Evolutionary conservation across 1,140 invertebrate genomes (phyloP).

Genomic region (Arctopsyche grandis): DNA sequence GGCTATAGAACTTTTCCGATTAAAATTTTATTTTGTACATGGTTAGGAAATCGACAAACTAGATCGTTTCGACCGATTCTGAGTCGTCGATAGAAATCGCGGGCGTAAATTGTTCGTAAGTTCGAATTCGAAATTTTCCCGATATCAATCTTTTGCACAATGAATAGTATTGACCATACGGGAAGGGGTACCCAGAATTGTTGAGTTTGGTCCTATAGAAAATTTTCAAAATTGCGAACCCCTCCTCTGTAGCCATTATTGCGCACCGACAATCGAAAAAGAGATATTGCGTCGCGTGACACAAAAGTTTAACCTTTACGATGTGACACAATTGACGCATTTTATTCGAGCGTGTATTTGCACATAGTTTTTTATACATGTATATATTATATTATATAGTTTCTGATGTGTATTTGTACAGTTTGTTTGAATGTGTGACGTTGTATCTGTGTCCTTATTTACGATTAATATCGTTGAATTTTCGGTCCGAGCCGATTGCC

Average conservation of each 20-base stretch:
- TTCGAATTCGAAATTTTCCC: slow-evolving; percentile 4
- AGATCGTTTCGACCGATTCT: neutral
- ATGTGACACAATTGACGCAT: neutral
- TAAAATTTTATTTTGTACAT: too few species aligned
- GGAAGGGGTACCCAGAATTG: neutral
- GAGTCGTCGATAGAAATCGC: neutral
- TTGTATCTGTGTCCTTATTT: too few species aligned
- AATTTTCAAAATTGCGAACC: neutral
- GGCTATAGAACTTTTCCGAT: too few species aligned
- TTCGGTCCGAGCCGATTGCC: neutral
- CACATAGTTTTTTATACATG: too few species aligned
- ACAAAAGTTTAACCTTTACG: slow-evolving; percentile 9
- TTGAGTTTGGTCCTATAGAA: neutral
- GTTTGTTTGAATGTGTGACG: too few species aligned
- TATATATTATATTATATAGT: too few species aligned
- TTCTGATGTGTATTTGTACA: too few species aligned
- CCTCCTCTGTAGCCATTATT: neutral
- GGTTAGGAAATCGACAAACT: too few species aligned
- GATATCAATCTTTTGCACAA: slow-evolving; percentile 27
- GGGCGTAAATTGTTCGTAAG: slow-evolving; percentile 6
- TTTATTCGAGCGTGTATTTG: neutral
- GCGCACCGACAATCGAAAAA: slow-evolving; percentile 18
- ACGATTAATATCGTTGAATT: too few species aligned
- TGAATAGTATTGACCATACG: slow-evolving; percentile 7
- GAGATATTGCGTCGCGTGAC: slow-evolving; percentile 10